Base-by-base conservation (phyloP, 2,888 invertebrate species). In the Hedya salicella region DNA sequence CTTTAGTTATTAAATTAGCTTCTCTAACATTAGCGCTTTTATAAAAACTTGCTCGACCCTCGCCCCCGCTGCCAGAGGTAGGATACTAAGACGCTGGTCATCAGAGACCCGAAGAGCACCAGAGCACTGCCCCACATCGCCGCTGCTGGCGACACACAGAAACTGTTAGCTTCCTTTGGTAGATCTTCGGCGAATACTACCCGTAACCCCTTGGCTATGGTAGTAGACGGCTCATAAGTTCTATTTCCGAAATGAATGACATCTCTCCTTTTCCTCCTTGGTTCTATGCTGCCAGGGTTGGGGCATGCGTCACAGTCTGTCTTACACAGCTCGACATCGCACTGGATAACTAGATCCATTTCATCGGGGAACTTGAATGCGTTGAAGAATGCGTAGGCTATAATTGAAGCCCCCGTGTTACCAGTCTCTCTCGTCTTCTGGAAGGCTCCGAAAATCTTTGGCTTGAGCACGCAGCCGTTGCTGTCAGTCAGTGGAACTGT, bases 301-400 rank as follows among this genome's bases (percentile, higher is more conserved):
- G 95, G 94, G 74, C 96, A 96, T 32, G 95, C 93, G 66, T 95
- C 95, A 76, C 97, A 97, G 73, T 95, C 95, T 13, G 95, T 95
- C 86, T 96, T 96, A 78, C 96, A 97, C 0, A 97, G 87, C 78
- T 96, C 96, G 0, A 97, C 95, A 70, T 96, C 96, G 76, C 97
- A 97, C 81, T 96, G 96, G 67, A 97, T 94, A 72, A 95, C 95
- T 54, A 97, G 87, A 75, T 97, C 96, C 95, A 96, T 96, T 53
- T 96, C 95, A 77, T 97, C 96, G 0, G 96, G 96, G 91, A 97
- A 97, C 85, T 96, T 96, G 86, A 96, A 96, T 0, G 96, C 96
- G 79, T 95, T 96, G 88, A 96, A 96, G 92, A 93, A 96, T 0
- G 97, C 96, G 75, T 94, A 96, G 0, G 96, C 96, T 25, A 96